Conservation (phyloP, 2,113 vertebrate genomes). For the Sterrhoptilus dennistouni region DNA sequence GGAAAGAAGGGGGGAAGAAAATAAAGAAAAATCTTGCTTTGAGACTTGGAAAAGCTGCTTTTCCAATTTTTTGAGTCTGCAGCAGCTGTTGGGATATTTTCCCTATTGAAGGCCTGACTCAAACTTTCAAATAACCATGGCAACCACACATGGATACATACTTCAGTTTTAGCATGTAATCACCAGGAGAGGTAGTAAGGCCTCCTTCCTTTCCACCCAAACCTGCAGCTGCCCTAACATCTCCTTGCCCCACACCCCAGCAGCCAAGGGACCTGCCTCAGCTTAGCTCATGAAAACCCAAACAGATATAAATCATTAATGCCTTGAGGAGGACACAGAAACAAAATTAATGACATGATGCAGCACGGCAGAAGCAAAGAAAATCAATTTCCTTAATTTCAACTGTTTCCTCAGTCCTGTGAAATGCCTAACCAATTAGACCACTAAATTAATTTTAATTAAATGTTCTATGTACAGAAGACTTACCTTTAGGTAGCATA, state of each 20-base stretch:
- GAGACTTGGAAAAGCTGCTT: not conserved
- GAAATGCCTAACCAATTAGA: not conserved
- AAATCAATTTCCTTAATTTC: not conserved
- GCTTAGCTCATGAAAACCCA: not conserved
- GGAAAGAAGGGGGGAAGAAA: not conserved
- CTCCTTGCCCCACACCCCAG: not conserved
- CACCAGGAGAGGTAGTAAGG: not conserved
- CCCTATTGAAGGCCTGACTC: not conserved
- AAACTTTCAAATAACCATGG: not conserved
- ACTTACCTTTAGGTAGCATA: conserved; percentile 78
- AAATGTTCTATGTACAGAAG: not conserved
- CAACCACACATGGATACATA: not conserved
- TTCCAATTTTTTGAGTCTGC: not conserved
- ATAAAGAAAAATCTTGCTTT: not conserved
- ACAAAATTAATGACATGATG: not conserved
- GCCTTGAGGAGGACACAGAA: not conserved
- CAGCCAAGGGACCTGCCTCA: not conserved
- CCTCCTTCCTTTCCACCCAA: not conserved
- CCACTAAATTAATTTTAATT: not conserved
- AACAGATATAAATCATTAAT: not conserved
- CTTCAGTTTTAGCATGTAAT: not conserved
- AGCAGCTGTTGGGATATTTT: not conserved
- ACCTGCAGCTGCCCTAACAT: not conserved
- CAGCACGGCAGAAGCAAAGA: not conserved
- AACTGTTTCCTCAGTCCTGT: not conserved